These are phyloP conservation scores for Campoplex nolae DNA, from an alignment of 2,888 invertebrate species.

Conservation along the genomic window DNA sequence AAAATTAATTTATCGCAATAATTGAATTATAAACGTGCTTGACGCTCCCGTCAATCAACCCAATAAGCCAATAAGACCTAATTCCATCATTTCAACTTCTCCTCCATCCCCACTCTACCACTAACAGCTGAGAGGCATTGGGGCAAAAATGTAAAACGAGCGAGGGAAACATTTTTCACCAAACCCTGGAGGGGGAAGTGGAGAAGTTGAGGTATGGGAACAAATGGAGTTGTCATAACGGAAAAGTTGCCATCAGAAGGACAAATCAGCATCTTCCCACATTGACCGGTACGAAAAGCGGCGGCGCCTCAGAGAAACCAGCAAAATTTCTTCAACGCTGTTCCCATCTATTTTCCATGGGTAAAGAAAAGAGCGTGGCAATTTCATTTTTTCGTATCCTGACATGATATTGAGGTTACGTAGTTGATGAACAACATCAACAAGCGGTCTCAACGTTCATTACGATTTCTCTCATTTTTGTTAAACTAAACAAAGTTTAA, in stretches of 20 bases:
- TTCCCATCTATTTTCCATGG: background rate
- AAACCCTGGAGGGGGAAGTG: background rate
- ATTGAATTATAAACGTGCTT: background rate
- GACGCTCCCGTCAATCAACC: too few species aligned
- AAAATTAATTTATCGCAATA: background rate
- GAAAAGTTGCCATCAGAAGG: background rate
- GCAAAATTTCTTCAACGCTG: background rate
- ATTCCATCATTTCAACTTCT: too few species aligned
- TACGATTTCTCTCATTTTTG: background rate
- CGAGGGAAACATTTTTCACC: too few species aligned
- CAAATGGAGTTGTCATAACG: background rate
- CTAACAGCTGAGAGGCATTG: background rate
- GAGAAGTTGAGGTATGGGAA: background rate
- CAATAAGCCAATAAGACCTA: too few species aligned
- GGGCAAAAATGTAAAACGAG: too few species aligned
- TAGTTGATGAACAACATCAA: conserved; percentile 36
- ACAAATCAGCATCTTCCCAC: background rate
- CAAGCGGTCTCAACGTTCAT: conserved; percentile 9
- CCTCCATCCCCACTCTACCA: background rate
- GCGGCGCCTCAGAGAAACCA: background rate
- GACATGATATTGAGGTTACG: conserved; percentile 27
- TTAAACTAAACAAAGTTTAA: background rate
- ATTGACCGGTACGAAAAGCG: background rate
- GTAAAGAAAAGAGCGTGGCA: background rate
- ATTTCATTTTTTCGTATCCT: background rate